phyloP scores from a whole-genome alignment of 2,888 invertebrate genomes.

The Onthophagus sagittarius region DNA sequence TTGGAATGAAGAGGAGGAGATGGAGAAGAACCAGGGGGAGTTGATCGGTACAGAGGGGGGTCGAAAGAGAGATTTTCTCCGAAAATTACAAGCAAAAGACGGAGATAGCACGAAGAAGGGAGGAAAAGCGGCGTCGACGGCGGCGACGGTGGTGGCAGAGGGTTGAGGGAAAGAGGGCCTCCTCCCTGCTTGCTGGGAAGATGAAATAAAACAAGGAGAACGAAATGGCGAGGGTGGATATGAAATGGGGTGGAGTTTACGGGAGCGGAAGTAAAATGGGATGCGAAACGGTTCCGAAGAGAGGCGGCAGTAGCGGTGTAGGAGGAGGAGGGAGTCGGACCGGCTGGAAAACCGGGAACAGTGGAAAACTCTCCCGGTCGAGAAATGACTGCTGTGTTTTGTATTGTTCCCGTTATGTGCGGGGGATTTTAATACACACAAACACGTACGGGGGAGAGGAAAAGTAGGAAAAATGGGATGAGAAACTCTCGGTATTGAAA shows the following conservation, averaged over 20 bases:
- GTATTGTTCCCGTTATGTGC: slow-evolving; percentile 9
- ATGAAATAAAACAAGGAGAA: slow-evolving; percentile 51
- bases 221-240: slow-evolving; percentile 50
- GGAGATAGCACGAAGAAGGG: slow-evolving; percentile 21
- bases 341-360: slow-evolving; percentile 18
- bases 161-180: slow-evolving; percentile 22
- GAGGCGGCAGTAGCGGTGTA: slow-evolving; percentile 4
- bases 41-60: slow-evolving; percentile 25
- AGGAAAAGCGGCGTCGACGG: slow-evolving; percentile 27
- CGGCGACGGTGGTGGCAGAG: slow-evolving; percentile 23
- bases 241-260: slow-evolving; percentile 54
- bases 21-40: not conserved
- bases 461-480: not conserved
- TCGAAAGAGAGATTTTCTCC: slow-evolving; percentile 27
- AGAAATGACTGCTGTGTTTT: slow-evolving; percentile 18
- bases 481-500: not conserved
- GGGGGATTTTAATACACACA: not conserved
- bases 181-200: slow-evolving; percentile 48
- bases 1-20: slow-evolving; percentile 19
- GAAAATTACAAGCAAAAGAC: slow-evolving; percentile 34
- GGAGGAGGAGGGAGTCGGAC: slow-evolving; percentile 15
- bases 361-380: slow-evolving; percentile 20
- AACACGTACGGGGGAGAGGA: not conserved
- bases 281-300: slow-evolving; percentile 40
- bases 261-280: slow-evolving; percentile 59